Evolutionary conservation across 2,113 vertebrate genomes (phyloP).

Genomic region (Jacana jacana): DNA sequence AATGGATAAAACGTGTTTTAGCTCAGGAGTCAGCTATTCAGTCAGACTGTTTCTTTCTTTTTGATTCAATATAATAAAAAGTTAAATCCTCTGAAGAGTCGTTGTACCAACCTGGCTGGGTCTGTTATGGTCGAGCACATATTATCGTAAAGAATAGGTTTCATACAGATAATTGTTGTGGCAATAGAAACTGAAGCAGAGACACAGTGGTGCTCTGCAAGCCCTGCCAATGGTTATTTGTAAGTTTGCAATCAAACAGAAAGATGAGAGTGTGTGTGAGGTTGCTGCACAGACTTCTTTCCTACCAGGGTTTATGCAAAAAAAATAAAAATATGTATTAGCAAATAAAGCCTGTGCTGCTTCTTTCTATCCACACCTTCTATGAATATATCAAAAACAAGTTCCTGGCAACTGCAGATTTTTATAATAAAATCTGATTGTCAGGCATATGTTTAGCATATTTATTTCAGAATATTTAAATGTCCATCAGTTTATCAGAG

Average conservation of each 20-base stretch:
- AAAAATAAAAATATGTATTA: neutral
- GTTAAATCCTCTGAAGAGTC: slow-evolving; percentile 20
- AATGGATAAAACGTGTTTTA: slow-evolving; percentile 56
- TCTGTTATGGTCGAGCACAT: neutral
- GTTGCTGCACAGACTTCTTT: neutral
- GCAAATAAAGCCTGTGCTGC: neutral
- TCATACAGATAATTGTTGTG: neutral
- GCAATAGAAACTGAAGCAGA: neutral
- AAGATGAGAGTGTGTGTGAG: neutral
- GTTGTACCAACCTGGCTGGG: neutral
- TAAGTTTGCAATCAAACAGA: slow-evolving; percentile 9
- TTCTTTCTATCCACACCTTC: neutral
- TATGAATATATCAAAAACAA: neutral
- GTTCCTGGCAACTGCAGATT: neutral
- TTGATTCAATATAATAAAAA: slow-evolving; percentile 29
- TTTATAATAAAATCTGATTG: neutral
- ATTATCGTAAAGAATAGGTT: neutral
- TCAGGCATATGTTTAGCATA: neutral
- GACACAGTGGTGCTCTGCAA: neutral
- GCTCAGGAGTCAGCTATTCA: neutral
- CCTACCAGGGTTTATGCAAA: slow-evolving; percentile 14
- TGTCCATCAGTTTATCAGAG: neutral
- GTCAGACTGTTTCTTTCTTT: slow-evolving; percentile 20
- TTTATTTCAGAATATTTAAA: neutral
- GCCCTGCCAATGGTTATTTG: neutral